Conservation (phyloP, 2,113 vertebrate species). For the Tympanuchus pallidicinctus region DNA sequence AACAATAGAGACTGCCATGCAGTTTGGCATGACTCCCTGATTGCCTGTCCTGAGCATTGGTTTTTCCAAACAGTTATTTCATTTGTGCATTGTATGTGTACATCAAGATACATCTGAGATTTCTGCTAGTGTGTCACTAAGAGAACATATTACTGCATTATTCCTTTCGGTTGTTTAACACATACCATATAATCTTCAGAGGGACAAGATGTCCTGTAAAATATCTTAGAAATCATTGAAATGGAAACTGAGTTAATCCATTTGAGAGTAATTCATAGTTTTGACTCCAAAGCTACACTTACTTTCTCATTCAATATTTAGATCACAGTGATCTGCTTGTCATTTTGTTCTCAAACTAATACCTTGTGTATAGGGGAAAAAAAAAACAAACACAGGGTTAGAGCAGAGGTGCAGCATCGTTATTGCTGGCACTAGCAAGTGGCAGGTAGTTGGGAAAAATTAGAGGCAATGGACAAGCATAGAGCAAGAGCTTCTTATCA, state of each 20-base stretch:
- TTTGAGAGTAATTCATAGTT: not conserved
- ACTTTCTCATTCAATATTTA: not conserved
- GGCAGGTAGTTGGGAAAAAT: slow-evolving; percentile 5
- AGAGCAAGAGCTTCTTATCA: not conserved
- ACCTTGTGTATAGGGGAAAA: not conserved
- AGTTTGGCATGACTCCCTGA: not conserved
- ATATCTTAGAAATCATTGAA: not conserved
- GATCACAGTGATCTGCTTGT: not conserved
- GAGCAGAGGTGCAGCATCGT: not conserved
- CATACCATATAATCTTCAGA: not conserved
- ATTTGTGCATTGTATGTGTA: not conserved
- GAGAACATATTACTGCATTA: not conserved
- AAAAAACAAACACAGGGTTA: not conserved
- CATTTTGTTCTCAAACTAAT: not conserved
- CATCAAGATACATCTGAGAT: not conserved
- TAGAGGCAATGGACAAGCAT: not conserved
- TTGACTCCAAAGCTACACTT: not conserved
- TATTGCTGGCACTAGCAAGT: slow-evolving; percentile 1
- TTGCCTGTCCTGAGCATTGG: not conserved
- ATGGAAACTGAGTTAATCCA: not conserved
- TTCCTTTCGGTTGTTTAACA: not conserved
- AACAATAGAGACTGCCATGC: not conserved
- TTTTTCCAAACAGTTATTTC: not conserved
- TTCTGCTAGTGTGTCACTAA: not conserved
- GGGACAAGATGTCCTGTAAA: not conserved